Conservation (phyloP, 2,797 vertebrate genomes). For the Melanotaenia parkinsoni region DNA sequence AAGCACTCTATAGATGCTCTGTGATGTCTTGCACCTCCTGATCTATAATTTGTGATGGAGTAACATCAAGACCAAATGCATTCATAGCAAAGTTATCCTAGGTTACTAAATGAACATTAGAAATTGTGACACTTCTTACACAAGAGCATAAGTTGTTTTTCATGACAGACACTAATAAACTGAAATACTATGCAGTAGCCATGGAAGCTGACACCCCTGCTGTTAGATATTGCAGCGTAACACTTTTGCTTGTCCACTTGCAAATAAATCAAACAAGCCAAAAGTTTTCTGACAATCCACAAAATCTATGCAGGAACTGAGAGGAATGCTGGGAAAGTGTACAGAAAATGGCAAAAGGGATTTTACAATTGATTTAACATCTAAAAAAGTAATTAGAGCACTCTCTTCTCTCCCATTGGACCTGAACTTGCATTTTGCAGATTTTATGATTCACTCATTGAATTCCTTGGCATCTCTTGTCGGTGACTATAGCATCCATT, state of each 20-base stretch:
- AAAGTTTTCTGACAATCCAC: slow-evolving; percentile 42
- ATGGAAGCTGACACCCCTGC: slow-evolving; percentile 38
- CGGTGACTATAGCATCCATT: slow-evolving; percentile 84
- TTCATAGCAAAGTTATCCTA: neutral
- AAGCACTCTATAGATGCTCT: neutral
- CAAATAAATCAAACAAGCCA: slow-evolving; percentile 42
- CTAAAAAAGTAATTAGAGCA: slow-evolving; percentile 75
- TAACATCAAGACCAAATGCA: neutral
- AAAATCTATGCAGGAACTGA: slow-evolving; percentile 38
- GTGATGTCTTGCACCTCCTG: neutral
- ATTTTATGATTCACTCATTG: slow-evolving; percentile 88
- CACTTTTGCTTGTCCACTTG: slow-evolving; percentile 27
- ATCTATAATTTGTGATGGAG: neutral
- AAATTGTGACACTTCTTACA: slow-evolving; percentile 1
- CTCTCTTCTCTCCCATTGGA: slow-evolving; percentile 72
- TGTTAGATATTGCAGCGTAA: slow-evolving; percentile 34
- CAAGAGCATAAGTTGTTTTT: neutral
- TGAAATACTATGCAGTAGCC: slow-evolving; percentile 25
- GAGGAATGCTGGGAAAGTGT: slow-evolving; percentile 35
- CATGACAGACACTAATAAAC: slow-evolving; percentile 13
- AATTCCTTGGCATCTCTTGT: slow-evolving; percentile 85
- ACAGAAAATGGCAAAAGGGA: slow-evolving; percentile 59
- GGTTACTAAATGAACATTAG: neutral
- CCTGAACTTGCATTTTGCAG: slow-evolving; percentile 81
- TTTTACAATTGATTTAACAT: slow-evolving; percentile 87